Base-by-base conservation (phyloP, 2,113 vertebrate species). In the Vulpes vulpes region DNA sequence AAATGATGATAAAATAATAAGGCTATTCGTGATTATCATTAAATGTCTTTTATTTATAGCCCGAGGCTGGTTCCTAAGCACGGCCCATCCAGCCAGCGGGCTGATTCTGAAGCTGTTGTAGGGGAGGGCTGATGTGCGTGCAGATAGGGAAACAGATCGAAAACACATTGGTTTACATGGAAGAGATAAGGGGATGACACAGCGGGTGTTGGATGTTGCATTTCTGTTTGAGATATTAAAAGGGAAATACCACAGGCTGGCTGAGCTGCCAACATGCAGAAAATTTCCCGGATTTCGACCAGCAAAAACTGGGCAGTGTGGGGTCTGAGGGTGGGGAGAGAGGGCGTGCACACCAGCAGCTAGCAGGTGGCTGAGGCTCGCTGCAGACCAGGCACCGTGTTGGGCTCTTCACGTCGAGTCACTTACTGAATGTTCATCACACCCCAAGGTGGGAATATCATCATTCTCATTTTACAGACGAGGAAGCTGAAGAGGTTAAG, bases 311-410 rank as follows among this genome's bases (percentile, higher is more conserved):
- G 59, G 27, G 10, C 7, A 32, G 65, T 60, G 78, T 4, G 49
- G 59, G 23, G 38, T 38, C 53, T 30, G 8, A 5, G 62, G 19
- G 53, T 5, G 23, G 30, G 32, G 32, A 20, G 16, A 53, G 32
- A 57, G 32, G 43, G 9, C 1, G 5, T 0, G 0, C 0, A 12
- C 7, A 38, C 15, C 2, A 23, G 90, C 3, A 3, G 79, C 10
- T 12, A 1, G 3, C 35, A 5, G 30, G 0, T 0, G 1, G 4
- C 3, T 4, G 0, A 3, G 0, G 17, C 27, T 65, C 38, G 1
- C 17, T 1, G 17, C 3, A 22, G 30, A 30, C 30, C 15, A 9
- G 84, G 67, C 0, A 2, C 35, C 9, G 4, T 2, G 8, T 5
- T 43, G 10, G 14, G 38, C n/a, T 20, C 20, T 35, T 16, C 14